Base-by-base conservation (phyloP, 2,888 invertebrate genomes). In the Pinctada fucata region DNA sequence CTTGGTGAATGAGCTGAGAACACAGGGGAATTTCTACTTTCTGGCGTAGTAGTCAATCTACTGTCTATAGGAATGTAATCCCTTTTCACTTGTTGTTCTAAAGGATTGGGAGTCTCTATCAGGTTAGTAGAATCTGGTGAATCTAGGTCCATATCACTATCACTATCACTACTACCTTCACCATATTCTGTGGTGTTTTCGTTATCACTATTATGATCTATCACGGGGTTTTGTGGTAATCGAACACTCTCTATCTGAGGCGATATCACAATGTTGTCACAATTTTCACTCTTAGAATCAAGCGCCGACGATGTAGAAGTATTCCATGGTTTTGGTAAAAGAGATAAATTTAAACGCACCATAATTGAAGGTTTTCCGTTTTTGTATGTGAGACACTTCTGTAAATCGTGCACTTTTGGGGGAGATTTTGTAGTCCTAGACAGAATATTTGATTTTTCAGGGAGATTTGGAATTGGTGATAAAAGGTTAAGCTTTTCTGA, bases 291-390 rank as follows among this genome's bases (percentile, higher is more conserved):
- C 58, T 10, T 58, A 6, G 13, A 58, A 10, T 58, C 58, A 58
- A 31, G 31, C 31, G 31, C 31, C 31, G 31, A 31, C 31, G 31
- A 31, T 31, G 31, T 31, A 31, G 31, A 31, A 31, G 31, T 31
- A 31, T 31, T 31, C 31, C 58, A 58, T 6, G 6, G 6, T 63
- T 10, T 65, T 31, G 74, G 74, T 74, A 69, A 68, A 49, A 75
- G 47, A 31, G 75, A 75, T 49, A 79, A 52, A 75, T 74, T 58
- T 8, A 79, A 50, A 45, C 72, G 68, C 10, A 79, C 79, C 13
- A 75, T 58, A 52, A 79, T 75, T 51, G 75, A 75, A 49, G 79
- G 79, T 72, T 75, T 79, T n/a, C 75, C 79, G 63, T 67, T 66
- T 70, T 67, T 77, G 51, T 66, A 74, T 4, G 66, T 65, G 65